Evolutionary conservation across 2,888 invertebrate species (phyloP).

Genomic region (Ochropleura plecta): DNA sequence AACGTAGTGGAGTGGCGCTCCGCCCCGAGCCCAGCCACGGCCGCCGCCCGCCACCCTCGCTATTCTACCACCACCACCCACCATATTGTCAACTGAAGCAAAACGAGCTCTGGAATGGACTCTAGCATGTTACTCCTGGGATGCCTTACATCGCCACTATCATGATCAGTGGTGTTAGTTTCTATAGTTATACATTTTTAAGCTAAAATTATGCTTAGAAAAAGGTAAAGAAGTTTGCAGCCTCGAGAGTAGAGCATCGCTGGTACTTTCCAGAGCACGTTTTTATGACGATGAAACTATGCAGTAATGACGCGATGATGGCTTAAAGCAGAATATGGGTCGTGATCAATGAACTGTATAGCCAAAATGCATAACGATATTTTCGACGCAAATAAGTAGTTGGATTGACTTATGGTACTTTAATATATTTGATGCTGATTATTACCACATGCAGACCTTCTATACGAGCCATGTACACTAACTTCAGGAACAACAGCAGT

Average conservation of each 20-base stretch:
- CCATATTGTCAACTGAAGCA: slow-evolving; percentile 90
- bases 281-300: slow-evolving; percentile 40
- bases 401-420: background rate
- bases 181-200: background rate
- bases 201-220: background rate
- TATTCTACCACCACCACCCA: slow-evolving; percentile 82
- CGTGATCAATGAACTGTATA: slow-evolving; percentile 10
- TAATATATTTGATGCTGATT: background rate
- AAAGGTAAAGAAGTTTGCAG: background rate
- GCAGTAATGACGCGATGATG: slow-evolving; percentile 36
- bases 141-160: background rate
- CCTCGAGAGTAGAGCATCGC: background rate
- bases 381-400: background rate
- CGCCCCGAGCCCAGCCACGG: slow-evolving; percentile 61
- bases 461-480: background rate
- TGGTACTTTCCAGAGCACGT: slow-evolving; percentile 46
- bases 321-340: slow-evolving; percentile 28
- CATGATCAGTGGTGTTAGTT: background rate
- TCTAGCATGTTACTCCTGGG: background rate
- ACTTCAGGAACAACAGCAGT: background rate
- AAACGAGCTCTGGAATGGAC: slow-evolving; percentile 67
- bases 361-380: slow-evolving; percentile 17
- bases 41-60: slow-evolving; percentile 72
- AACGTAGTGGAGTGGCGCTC: slow-evolving; percentile 82
- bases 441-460: background rate